phyloP scores from a whole-genome alignment of 2,113 vertebrate genomes.

The Urocitellus parryii region DNA sequence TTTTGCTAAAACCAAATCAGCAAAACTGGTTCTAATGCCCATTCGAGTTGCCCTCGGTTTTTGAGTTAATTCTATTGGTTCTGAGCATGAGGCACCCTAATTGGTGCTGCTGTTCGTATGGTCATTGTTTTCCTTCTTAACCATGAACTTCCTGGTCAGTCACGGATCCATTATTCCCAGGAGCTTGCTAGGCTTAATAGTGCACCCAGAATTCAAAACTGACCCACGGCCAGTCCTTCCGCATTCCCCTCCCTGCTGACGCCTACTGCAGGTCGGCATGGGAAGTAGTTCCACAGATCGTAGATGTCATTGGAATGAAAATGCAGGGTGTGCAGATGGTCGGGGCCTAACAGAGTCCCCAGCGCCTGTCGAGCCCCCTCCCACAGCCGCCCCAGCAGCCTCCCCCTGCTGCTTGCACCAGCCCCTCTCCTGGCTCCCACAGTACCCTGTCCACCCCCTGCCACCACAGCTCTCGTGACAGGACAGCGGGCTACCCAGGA shows the following conservation, averaged over 20 bases:
- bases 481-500: too few species aligned
- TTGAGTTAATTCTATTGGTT: neutral
- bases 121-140: neutral
- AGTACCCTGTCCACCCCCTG: accelerated
- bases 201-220: neutral
- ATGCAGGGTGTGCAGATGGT: accelerated
- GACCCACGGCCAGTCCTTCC: too few species aligned
- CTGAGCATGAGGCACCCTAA: neutral
- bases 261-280: accelerated
- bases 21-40: accelerated
- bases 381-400: neutral
- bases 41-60: accelerated
- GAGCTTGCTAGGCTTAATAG: neutral
- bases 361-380: accelerated
- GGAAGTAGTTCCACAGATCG: accelerated
- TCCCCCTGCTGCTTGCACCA: neutral
- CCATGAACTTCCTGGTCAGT: accelerated
- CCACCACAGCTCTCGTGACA: neutral
- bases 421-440: accelerated
- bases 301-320: neutral
- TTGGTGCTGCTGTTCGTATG: accelerated
- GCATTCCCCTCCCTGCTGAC: accelerated
- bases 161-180: accelerated
- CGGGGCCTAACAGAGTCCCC: accelerated
- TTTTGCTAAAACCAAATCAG: too few species aligned